Evolutionary conservation across 2,113 vertebrate genomes (phyloP), one percentile per base, ranked within the genome.

Genomic region (Gasterosteus aculeatus): DNA sequence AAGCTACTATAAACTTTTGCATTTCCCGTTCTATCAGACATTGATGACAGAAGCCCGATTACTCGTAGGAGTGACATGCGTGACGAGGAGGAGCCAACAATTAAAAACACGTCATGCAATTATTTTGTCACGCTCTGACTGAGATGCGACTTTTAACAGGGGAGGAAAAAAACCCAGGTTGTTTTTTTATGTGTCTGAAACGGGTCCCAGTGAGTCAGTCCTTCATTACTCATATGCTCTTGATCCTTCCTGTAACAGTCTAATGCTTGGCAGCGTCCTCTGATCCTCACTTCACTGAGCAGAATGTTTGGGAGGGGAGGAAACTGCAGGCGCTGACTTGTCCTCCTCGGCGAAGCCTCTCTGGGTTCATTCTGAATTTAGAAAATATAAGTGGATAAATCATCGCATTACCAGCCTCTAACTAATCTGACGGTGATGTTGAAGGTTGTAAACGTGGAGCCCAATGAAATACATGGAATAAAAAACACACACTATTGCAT

Each of bases 161-260:
- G 71, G 67, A 58, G 14, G 64, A 62, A 77, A 38, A 63, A 68
- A 59, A 59, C 57, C 49, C 81, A 68, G 51, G 60, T 39, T 16
- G 26, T 63, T 46, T 78, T 72, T 82, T 35, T 35, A 5, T 46
- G 9, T 56, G 54, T 87, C 82, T 84, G 63, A 2, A 33, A 78
- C 33, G 29, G 72, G 80, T 75, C 61, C 71, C 74, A 38, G 11
- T 87, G 89, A 91, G 66, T 90, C 88, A 88, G 66, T 87, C 67
- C 69, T 75, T 87, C 75, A 83, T 87, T 85, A 88, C 74, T 89
- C 87, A 89, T 87, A 85, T 88, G 81, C 87, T 91, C 85, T 75
- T 84, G 81, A 90, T 87, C 83, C 85, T 42, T 85, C 54, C 80
- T 83, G 82, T 81, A 89, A 87, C 75, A 85, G 77, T 73, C 77